Base-by-base conservation (phyloP, 2,113 vertebrate genomes). In the Chaetodon auriga region DNA sequence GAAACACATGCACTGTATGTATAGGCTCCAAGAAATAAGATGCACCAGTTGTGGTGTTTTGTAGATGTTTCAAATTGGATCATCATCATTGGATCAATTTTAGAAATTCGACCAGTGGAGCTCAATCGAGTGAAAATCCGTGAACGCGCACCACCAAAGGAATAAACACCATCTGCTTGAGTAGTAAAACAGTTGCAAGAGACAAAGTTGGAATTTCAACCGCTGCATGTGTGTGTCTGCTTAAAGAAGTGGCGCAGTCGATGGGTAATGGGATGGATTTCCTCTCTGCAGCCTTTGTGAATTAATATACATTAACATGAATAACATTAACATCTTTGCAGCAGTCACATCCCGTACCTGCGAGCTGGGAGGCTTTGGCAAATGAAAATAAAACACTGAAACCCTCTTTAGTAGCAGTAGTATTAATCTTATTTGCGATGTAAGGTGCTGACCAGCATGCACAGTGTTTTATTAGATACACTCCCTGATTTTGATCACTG, bases 401-500 rank as follows among this genome's bases (percentile, higher is more conserved):
- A 74, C 46, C 7, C 41, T 68, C 2, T 68, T 62, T 16, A 82
- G 43, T 16, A 82, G 49, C 14, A 36, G 53, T 21, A 60, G 45
- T 70, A 58, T 70, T 68, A 51, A 38, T 48, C 43, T 57, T 30
- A 74, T 80, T 76, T 82, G 51, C 51, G 57, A 11, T 69, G 19
- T 18, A 43, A 78, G 43, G 16, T 53, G 72, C 76, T 68, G 75
- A 71, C 45, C 53, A 57, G 48, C 79, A 69, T 51, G 8, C 68
- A 72, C 15, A 12, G 18, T 16, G 10, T 72, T 75, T 75, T 70
- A 83, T 75, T 55, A 74, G 53, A 81, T 75, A 30, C 23, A 84
- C 62, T 62, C n/a, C 9, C 35, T 80, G 54, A 53, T 68, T 68
- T 75, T 55, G 58, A 83, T 83, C 75, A 73, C 70, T 48, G 51